These are phyloP conservation scores for Branchellion lobata DNA, from an alignment of 2,888 invertebrate species.

Conservation along the genomic window DNA sequence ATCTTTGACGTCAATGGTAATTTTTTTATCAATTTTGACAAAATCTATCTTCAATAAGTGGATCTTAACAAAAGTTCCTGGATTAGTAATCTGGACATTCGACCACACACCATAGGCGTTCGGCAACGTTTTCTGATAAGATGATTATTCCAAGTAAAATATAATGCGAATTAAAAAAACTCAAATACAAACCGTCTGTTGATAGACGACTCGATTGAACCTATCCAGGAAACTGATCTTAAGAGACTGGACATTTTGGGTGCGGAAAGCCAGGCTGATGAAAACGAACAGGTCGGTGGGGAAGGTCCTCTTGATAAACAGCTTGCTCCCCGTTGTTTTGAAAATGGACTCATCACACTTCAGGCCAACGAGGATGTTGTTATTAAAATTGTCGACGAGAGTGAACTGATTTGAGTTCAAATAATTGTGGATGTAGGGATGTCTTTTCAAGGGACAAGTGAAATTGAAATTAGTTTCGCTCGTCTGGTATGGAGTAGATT, in stretches of 20 bases:
- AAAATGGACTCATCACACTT: not conserved
- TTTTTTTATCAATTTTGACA: not conserved
- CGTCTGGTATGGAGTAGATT: not conserved
- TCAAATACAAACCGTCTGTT: slow-evolving; percentile 10
- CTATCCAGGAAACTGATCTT: slow-evolving; percentile 8
- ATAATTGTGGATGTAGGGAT: not conserved
- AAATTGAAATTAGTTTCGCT: not conserved
- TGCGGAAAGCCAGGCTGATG: not conserved
- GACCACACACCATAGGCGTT: not conserved
- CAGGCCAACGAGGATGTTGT: not conserved
- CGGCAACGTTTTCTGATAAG: slow-evolving; percentile 23
- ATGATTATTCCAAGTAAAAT: not conserved
- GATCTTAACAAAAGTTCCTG: not conserved
- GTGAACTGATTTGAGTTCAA: not conserved
- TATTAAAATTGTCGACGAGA: not conserved
- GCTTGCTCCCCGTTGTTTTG: not conserved
- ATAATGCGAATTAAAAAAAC: not conserved
- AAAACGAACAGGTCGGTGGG: slow-evolving; percentile 16
- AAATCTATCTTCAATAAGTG: slow-evolving; percentile 23
- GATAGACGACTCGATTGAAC: not conserved
- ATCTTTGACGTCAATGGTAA: slow-evolving; percentile 20
- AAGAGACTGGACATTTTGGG: not conserved
- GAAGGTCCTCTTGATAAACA: not conserved
- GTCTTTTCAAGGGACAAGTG: not conserved
- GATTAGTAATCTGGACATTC: not conserved